phyloP scores from a whole-genome alignment of 1,140 invertebrate genomes.

The Drosophila sucinea region DNA sequence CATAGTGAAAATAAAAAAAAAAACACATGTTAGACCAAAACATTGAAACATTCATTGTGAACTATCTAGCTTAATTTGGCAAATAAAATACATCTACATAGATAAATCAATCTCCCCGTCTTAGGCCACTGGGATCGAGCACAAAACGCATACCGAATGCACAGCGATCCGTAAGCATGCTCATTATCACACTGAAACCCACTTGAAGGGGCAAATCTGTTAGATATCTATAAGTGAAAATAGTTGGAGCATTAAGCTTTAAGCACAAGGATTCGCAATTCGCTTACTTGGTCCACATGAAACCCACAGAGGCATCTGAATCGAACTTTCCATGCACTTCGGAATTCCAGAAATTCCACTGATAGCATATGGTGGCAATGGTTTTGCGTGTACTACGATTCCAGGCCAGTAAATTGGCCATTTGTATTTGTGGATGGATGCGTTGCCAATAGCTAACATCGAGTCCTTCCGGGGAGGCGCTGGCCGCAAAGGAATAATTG shows the following conservation, averaged over 20 bases:
- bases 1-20: neutral
- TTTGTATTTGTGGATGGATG: constrained; percentile 74
- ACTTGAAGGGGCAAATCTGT: constrained; percentile 59
- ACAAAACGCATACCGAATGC: constrained; percentile 72
- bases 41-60: constrained; percentile 5
- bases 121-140: constrained; percentile 70
- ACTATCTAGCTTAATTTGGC: constrained; percentile 50
- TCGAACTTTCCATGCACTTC: constrained; percentile 72
- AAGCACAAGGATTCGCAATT: neutral
- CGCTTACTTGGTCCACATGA: constrained; percentile 70
- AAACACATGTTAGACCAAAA: neutral
- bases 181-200: constrained; percentile 75
- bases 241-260: neutral
- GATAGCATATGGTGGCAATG: constrained; percentile 74
- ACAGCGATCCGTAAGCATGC: constrained; percentile 71
- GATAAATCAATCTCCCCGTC: constrained; percentile 49
- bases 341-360: constrained; percentile 75
- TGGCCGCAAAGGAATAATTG: constrained; percentile 64
- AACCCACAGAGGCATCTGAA: constrained; percentile 76
- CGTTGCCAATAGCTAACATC: constrained; percentile 82
- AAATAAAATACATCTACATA: constrained; percentile 33
- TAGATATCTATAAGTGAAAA: constrained; percentile 48
- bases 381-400: constrained; percentile 69
- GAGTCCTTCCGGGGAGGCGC: constrained; percentile 61
- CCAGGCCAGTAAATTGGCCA: constrained; percentile 76